Base-by-base conservation (phyloP, 2,113 vertebrate species). In the Silurus meridionalis region DNA sequence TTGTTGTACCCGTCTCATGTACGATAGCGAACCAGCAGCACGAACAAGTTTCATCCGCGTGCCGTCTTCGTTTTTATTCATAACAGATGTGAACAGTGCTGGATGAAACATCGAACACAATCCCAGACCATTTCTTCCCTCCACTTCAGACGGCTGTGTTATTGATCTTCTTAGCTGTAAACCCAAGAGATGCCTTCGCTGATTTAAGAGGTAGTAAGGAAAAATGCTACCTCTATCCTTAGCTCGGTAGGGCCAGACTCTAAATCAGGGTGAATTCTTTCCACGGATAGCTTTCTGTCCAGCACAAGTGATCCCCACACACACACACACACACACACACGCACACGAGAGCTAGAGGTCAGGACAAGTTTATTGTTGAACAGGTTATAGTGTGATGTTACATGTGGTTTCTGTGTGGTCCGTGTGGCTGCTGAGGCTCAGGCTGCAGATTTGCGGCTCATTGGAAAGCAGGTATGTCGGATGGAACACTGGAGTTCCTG, bases 151-250 rank as follows among this genome's bases (percentile, higher is more conserved):
- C 81, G 14, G 80, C 37, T 53, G 71, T 60, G 82, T 88, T 86
- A 88, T 88, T 86, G 48, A 88, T 88, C 75, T 86, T 80, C 10
- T 83, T 9, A 79, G 63, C 87, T 83, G 57, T 85, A 80, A 83
- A 83, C 55, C 87, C 72, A 61, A 28, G 71, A 83, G 80, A 85
- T 21, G 58, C 50, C 55, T 69, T 66, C 28, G 58, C 46, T 37
- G 84, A 79, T 88, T 86, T 86, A 63, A 37, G 63, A 86, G 77
- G 53, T 79, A 50, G 80, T 37, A 50, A 71, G 71, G 2, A 60
- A 71, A 48, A 64, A 19, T 4, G 69, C 53, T 88, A 37, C 60
- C 63, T 83, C 81, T 75, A 19, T 79, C 23, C 53, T 15, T 15
- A 60, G 28, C 58, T 61, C 61, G 71, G 74, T 23, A 21, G 50